phyloP scores from a whole-genome alignment of 64 coral and sea anemone genomes.

The Porites lutea region DNA sequence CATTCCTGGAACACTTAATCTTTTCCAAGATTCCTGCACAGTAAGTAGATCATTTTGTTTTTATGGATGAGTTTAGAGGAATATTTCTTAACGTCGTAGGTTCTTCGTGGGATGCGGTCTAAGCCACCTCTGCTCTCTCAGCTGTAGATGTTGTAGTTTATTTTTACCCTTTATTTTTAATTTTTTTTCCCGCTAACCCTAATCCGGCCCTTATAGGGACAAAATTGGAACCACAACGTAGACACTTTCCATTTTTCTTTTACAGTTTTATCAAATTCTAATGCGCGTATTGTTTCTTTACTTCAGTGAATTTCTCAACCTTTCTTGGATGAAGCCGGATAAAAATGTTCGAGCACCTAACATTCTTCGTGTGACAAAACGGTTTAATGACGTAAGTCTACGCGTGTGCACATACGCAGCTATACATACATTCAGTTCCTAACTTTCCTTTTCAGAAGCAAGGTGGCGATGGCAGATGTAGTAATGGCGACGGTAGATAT shows the following conservation, averaged over 20 bases:
- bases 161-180: no score
- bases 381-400: slow-evolving; percentile 94
- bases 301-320: slow-evolving; percentile 98
- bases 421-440: no score
- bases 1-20: slow-evolving; percentile 84
- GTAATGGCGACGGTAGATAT: no score
- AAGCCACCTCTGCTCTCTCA: not conserved
- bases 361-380: slow-evolving; percentile 90
- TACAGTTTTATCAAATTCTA: not conserved
- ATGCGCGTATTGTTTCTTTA: not conserved
- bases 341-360: slow-evolving; percentile 88
- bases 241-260: not conserved
- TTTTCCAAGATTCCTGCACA: slow-evolving; percentile 92
- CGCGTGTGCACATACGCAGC: no score
- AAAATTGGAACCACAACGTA: no score
- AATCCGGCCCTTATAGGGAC: no score
- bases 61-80: not conserved
- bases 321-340: slow-evolving; percentile 96
- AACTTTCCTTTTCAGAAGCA: no score
- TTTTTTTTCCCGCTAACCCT: no score
- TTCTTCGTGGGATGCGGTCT: no score
- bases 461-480: no score
- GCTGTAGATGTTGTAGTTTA: not conserved
- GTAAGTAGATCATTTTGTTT: slow-evolving; percentile 56
- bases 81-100: no score